phyloP scores from a whole-genome alignment of 2,113 vertebrate species.

The Rhinoderma darwinii region DNA sequence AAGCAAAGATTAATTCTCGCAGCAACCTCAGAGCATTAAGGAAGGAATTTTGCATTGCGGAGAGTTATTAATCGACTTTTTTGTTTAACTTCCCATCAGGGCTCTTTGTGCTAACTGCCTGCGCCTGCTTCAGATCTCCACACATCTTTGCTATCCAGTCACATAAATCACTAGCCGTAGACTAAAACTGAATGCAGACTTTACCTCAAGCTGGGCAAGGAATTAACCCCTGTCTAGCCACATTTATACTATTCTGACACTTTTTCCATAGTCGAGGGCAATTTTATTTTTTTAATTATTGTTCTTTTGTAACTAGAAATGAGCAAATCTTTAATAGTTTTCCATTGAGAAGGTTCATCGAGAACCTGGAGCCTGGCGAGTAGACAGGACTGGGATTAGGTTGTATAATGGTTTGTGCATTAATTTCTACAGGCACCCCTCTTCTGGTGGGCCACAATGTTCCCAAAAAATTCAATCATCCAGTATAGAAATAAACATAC shows the following conservation, averaged over 20 bases:
- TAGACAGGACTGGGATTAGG: not conserved
- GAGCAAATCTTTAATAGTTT: not conserved
- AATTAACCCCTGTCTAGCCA: constrained; percentile 12
- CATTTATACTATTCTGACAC: constrained; percentile 7
- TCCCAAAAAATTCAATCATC: not conserved
- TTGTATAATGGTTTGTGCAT: not conserved
- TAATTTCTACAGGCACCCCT: too few species aligned
- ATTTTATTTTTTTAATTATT: too few species aligned
- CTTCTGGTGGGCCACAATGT: not conserved
- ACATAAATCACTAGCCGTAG: constrained; percentile 74
- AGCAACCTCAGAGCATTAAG: constrained; percentile 71
- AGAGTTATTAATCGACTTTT: constrained; percentile 77
- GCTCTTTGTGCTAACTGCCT: constrained; percentile 30
- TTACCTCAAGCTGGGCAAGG: constrained; percentile 23
- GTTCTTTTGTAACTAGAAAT: not conserved
- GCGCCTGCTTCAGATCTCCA: constrained; percentile 25
- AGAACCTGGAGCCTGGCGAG: not conserved
- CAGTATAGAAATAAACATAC: not conserved
- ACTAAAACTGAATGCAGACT: constrained; percentile 69
- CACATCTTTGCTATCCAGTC: constrained; percentile 70
- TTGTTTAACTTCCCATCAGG: constrained; percentile 76
- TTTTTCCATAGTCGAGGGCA: not conserved
- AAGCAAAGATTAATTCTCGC: constrained; percentile 70
- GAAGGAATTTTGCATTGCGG: constrained; percentile 62
- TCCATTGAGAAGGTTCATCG: not conserved